phyloP scores from a whole-genome alignment of 2,888 invertebrate genomes.

The Melieria crassipennis region DNA sequence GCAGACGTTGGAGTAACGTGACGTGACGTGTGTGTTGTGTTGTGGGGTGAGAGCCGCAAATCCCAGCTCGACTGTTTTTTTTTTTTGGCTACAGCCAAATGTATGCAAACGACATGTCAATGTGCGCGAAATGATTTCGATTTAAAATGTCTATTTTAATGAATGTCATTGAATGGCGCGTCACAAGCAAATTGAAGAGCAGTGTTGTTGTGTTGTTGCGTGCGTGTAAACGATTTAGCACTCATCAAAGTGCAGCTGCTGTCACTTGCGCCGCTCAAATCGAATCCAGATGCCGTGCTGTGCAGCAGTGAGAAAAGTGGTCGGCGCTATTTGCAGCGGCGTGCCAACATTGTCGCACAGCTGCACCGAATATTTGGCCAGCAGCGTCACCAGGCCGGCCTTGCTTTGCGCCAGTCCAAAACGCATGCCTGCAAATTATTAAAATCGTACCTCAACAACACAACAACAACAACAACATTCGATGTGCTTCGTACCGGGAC shows the following conservation, averaged over 20 bases:
- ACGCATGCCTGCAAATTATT: slow-evolving; percentile 47
- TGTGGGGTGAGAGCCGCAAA: too few relatives aligned
- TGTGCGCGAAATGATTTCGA: too few relatives aligned
- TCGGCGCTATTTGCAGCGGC: slow-evolving; percentile 45
- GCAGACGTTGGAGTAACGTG: too few relatives aligned
- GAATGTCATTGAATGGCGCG: too few relatives aligned
- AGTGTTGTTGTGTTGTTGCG: neutral
- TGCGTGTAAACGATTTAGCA: neutral
- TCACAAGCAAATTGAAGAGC: too few relatives aligned
- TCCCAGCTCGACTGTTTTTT: too few relatives aligned
- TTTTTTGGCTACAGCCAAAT: too few relatives aligned
- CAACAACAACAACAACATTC: neutral
- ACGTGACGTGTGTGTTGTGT: too few relatives aligned
- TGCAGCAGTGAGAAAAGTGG: slow-evolving; percentile 52
- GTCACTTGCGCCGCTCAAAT: slow-evolving; percentile 40
- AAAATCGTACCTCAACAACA: neutral
- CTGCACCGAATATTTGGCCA: slow-evolving; percentile 47
- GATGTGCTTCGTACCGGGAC: slow-evolving; percentile 46
- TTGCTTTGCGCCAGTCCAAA: slow-evolving; percentile 53
- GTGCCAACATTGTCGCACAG: slow-evolving; percentile 31
- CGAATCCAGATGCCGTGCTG: slow-evolving; percentile 53
- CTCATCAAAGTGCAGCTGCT: neutral
- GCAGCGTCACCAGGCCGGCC: slow-evolving; percentile 50
- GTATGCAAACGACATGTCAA: too few relatives aligned
- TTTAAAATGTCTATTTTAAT: too few relatives aligned